Conservation (phyloP, 2,113 vertebrate genomes). For the Delphinus delphis region DNA sequence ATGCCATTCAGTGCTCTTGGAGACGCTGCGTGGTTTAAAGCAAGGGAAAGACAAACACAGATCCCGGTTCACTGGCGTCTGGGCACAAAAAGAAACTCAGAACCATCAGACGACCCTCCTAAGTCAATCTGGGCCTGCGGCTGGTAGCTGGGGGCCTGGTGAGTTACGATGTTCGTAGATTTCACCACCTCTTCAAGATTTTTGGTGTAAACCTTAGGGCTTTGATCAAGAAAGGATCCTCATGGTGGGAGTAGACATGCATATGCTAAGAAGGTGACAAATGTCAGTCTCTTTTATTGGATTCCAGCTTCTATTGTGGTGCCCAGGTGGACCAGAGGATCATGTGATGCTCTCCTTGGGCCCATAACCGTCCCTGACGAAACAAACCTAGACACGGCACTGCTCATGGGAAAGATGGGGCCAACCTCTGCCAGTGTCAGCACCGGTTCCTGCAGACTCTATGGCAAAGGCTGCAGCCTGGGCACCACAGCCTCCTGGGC, state of each 20-base stretch:
- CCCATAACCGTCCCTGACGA: rapidly evolving
- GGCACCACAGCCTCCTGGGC: background rate
- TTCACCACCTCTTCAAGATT: background rate
- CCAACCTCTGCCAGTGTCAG: background rate
- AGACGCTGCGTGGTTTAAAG: background rate
- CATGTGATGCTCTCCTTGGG: background rate
- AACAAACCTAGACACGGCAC: background rate
- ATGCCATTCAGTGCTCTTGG: background rate
- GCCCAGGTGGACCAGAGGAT: background rate
- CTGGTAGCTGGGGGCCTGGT: no score
- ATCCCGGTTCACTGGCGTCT: background rate
- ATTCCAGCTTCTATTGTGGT: background rate
- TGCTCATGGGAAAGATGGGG: background rate
- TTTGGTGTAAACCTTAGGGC: background rate
- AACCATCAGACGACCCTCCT: background rate
- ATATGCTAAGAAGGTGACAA: background rate
- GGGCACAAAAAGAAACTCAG: background rate
- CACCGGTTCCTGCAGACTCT: no score
- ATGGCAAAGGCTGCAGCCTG: background rate
- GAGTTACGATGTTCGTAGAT: background rate
- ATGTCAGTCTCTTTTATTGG: background rate
- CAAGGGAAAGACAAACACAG: background rate
- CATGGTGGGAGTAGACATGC: background rate
- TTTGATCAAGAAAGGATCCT: background rate
- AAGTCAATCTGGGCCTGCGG: background rate